A percentile compares a stretch with the other conserved stretches of the same genome.
Conservation (phyloP, 2,797 vertebrate genomes). For the Chiroxiphia lanceolata region DNA sequence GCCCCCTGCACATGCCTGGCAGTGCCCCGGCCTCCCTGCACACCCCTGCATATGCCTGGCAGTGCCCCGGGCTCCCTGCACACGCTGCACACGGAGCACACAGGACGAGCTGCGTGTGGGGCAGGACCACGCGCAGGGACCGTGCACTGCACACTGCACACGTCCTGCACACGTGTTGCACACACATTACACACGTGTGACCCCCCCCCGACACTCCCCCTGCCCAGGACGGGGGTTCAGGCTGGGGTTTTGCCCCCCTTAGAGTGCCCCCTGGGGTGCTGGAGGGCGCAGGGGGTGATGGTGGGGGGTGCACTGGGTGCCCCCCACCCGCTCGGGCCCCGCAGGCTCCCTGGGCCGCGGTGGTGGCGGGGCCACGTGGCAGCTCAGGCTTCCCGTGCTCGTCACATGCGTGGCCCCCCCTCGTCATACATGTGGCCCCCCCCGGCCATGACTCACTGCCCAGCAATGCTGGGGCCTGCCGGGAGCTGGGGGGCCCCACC, state of each 20-base stretch:
- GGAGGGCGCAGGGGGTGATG: no score
- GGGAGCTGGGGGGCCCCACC: background rate
- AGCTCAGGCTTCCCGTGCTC: background rate
- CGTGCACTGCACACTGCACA: no score
- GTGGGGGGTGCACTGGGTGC: background rate
- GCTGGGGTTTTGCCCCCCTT: no score
- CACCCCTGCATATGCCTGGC: background rate
- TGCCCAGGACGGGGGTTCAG: background rate
- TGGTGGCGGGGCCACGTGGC: background rate
- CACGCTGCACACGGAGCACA: background rate
- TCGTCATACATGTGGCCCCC: background rate
- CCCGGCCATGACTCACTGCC: background rate
- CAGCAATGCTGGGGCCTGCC: background rate
- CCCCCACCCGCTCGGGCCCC: background rate
- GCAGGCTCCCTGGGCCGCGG: background rate
- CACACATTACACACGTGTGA: fast-evolving
- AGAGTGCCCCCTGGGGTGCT: no score
- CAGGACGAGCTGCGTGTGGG: background rate
- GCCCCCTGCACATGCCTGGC: background rate
- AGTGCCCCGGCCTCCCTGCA: background rate
- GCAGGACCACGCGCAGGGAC: background rate
- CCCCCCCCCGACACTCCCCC: no score
- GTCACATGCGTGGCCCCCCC: background rate
- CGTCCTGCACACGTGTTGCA: background rate
- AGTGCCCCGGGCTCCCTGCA: background rate